These are phyloP conservation scores for Poicephalus gulielmi DNA, from an alignment of 2,113 vertebrate species.

Conservation along the genomic window DNA sequence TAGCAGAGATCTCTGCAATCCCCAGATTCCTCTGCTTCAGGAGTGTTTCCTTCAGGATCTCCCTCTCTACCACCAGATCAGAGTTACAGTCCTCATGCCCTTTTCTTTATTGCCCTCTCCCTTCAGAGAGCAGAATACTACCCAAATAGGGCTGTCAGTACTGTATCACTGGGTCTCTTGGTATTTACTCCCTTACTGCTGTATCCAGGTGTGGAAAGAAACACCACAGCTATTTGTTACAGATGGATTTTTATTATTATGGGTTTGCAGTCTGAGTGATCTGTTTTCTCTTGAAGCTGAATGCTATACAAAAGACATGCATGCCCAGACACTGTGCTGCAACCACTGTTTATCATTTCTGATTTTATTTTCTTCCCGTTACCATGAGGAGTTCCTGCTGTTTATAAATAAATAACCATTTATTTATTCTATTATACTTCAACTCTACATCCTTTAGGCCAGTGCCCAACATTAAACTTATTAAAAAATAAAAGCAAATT, in stretches of 20 bases:
- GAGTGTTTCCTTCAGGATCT: not conserved
- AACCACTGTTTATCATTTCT: not conserved
- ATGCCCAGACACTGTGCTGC: not conserved
- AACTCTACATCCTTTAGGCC: not conserved
- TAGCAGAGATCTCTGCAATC: not conserved
- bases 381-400: not conserved
- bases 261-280: not conserved
- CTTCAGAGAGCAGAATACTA: not conserved
- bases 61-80: not conserved
- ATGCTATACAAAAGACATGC: not conserved
- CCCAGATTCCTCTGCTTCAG: rapidly evolving
- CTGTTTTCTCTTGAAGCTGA: not conserved
- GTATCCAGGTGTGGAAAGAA: not conserved
- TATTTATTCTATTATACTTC: not conserved
- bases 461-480: not conserved
- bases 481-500: not conserved
- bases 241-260: not conserved
- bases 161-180: not conserved
- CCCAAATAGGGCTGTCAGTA: not conserved
- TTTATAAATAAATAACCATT: constrained; percentile 25
- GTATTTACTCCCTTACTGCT: not conserved
- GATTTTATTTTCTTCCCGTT: constrained; percentile 15
- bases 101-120: not conserved
- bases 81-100: rapidly evolving
- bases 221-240: not conserved